Base-by-base conservation (phyloP, 2,888 invertebrate species). In the Idaea straminata region DNA sequence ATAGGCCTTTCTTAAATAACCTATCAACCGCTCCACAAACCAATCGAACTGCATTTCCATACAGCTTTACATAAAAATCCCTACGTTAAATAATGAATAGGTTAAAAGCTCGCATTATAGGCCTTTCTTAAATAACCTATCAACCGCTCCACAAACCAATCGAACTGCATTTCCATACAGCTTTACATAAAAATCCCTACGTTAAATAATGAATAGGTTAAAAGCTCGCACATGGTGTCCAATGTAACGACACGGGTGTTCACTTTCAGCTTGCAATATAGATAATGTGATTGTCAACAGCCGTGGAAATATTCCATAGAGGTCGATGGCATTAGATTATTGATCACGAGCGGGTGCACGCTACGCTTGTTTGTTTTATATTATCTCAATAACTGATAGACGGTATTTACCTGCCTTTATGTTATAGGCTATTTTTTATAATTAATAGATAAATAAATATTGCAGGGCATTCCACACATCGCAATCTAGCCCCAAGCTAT, bases 261-360 rank as follows among this genome's bases (percentile, higher is more conserved):
- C 38, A n/a, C n/a, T n/a, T n/a, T n/a, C 47, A 47, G 13, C 13
- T 47, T 47, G 47, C 47, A 47, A 47, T 47, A 47, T 47, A 47
- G 47, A 47, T 47, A 47, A 47, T 47, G 47, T 47, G 47, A 47
- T 47, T 47, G 47, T 47, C 7, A 10, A 47, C 47, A 47, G 47
- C 47, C 13, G 13, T 57, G 62, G 65, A 35, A 62, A 65, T 59
- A 59, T 62, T 59, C 62, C 64, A 60, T 36, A 7, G 35, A 61
- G 65, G 65, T 65, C 60, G 59, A 57, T 36, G 62, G 57, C 65
- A 62, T 60, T 13, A 10, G 59, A 3, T 47, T 65, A 65, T 65
- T 65, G 65, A 65, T 65, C 13, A 47, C 13, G 47, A 10, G 47
- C 47, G 7, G 47, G 5, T 47, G 47, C 47, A 47, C 47, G 47